Conservation (phyloP, 2,113 vertebrate genomes). For the Prionailurus bengalensis region DNA sequence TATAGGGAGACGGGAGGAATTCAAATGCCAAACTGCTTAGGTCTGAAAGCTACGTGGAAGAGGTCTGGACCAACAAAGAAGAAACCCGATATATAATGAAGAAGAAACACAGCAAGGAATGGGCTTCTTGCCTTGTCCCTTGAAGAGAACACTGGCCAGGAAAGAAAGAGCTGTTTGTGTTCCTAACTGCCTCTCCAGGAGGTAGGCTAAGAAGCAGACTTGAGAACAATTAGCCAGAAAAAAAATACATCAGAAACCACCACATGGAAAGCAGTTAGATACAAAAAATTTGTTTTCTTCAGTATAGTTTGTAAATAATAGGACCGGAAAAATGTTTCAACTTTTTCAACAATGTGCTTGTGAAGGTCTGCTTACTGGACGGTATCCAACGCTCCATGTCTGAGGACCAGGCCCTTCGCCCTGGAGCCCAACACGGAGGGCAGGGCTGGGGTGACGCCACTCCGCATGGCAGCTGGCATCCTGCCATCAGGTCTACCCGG, state of each 20-base stretch:
- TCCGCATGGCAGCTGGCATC: neutral
- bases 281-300: slow-evolving; percentile 20
- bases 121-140: slow-evolving; percentile 15
- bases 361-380: neutral
- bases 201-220: slow-evolving; percentile 43
- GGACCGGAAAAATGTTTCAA: neutral
- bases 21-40: neutral
- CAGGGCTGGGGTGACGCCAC: neutral
- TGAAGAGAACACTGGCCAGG: slow-evolving; percentile 18
- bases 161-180: slow-evolving; percentile 39
- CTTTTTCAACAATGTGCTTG: neutral
- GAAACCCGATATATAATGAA: slow-evolving; percentile 26
- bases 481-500: neutral
- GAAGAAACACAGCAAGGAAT: neutral
- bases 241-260: slow-evolving; percentile 38
- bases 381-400: neutral
- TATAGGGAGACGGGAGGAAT: slow-evolving; percentile 55
- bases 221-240: slow-evolving; percentile 51
- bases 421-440: neutral
- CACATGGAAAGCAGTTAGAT: slow-evolving; percentile 65
- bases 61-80: neutral
- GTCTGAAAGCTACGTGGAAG: neutral
- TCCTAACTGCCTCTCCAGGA: slow-evolving; percentile 24
- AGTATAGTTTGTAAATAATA: slow-evolving; percentile 54
- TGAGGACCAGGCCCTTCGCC: neutral